phyloP scores from a whole-genome alignment of 2,888 invertebrate species.

The Spodoptera littoralis region DNA sequence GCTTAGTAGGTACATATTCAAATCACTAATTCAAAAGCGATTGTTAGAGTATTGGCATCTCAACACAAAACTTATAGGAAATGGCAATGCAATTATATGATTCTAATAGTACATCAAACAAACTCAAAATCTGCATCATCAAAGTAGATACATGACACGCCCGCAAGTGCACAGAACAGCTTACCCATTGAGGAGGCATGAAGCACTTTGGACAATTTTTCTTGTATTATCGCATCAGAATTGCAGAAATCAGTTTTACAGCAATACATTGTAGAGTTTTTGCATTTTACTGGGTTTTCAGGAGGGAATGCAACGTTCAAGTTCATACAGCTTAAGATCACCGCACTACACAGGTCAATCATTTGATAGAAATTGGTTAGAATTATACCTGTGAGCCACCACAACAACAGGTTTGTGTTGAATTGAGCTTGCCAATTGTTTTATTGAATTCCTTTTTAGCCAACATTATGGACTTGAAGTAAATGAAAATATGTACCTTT shows the following conservation, averaged over 20 bases:
- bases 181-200: constrained; percentile 78
- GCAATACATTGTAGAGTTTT: constrained; percentile 80
- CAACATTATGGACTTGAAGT: constrained; percentile 31
- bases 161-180: constrained; percentile 75
- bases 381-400: constrained; percentile 60
- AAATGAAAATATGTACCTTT: constrained; percentile 65
- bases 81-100: constrained; percentile 82
- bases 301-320: constrained; percentile 87
- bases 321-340: constrained; percentile 89
- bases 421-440: constrained; percentile 78
- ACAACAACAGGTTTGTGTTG: constrained; percentile 73
- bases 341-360: constrained; percentile 80
- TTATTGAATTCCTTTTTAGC: constrained; percentile 35
- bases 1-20: constrained; percentile 84
- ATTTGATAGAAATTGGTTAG: constrained; percentile 78
- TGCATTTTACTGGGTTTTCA: constrained; percentile 81
- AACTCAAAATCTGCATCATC: constrained; percentile 82
- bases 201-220: constrained; percentile 73
- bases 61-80: constrained; percentile 85
- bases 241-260: constrained; percentile 84
- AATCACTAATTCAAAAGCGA: constrained; percentile 86
- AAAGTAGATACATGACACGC: constrained; percentile 75
- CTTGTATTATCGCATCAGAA: constrained; percentile 76
- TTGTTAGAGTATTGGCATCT: constrained; percentile 86
- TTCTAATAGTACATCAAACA: constrained; percentile 85